Evolutionary conservation across 2,113 vertebrate genomes (phyloP), one percentile per base, ranked within the genome.

Genomic region (Camelus bactrianus): DNA sequence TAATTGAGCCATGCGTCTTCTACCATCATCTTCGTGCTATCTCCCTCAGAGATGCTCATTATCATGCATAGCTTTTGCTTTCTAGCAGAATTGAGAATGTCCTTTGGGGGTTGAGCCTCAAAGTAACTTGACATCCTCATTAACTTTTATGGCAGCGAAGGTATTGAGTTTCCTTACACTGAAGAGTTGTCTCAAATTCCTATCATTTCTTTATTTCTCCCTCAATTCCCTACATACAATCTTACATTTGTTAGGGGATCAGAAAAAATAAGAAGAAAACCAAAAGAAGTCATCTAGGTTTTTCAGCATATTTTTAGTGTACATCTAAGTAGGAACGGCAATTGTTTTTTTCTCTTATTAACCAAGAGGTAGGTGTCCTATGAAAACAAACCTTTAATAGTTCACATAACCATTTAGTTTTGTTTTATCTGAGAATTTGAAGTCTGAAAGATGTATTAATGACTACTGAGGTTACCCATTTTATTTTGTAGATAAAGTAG

Each of bases 51-150:
- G 77, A n/a, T 89, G 30, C 85, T 98, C 82, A 91, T 97, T 98
- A 96, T 20, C 95, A 96, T 88, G 96, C 86, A 90, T 52, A 60
- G 50, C 35, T 95, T 91, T 80, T 93, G 76, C 28, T 26, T 83
- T 97, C 94, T 94, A 85, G 46, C 73, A 96, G 92, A 96, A 79
- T 17, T 65, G 42, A 97, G 92, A 83, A 94, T 91, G 70, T 93
- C 76, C 92, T 97, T 83, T 87, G 96, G 87, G 89, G 89, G 15
- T 48, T 95, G 96, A 98, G 94, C 32, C 46, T 97, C 95, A 96
- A 82, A 95, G 72, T 82, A 94, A 91, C 94, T 94, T 89, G 95
- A 97, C 91, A 96, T 96, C 50, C 95, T 97, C 93, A 97, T 98
- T 98, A 98, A 69, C 50, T 98, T 91, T 97, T 92, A 94, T 46